Base-by-base conservation (phyloP, 2,113 vertebrate genomes). In the Lonchura striata region DNA sequence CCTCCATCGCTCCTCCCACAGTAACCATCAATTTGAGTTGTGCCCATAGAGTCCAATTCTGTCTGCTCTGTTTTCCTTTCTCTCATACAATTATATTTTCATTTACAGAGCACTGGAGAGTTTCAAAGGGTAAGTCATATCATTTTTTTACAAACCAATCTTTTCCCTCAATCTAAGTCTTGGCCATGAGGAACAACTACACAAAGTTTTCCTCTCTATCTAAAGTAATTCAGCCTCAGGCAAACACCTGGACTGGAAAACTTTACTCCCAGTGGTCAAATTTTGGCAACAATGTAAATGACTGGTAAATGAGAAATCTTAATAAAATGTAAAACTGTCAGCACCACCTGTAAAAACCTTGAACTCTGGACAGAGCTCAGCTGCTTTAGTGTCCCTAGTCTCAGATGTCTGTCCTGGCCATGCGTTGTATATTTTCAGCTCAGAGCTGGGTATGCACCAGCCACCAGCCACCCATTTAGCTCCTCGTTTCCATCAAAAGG, bases 221-320 rank as follows among this genome's bases (percentile, higher is more conserved):
- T 41, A 19, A 89, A 95, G 74, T 65, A 57, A 84, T 53, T 87
- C 57, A 69, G 93, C 94, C 87, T 61, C 37, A 92, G 86, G 95
- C 93, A 80, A 91, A 77, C 95, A 96, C 87, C 85, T 91, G 93
- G 93, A 74, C 13, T 82, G 90, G 93, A 95, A 95, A 97, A 85
- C 21, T 85, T 95, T 44, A 91, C 24, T 87, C 75, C 56, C 91
- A 84, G n/a, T 66, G 94, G 90, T 88, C 88, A 93, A 63, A 80
- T 63, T 93, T 63, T 90, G 82, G 79, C 91, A 95, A 85, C 35
- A 69, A 22, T 66, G 5, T 50, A 92, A 95, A 80, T 85, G 28
- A 86, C 35, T 78, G 59, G 53, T 85, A 85, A 97, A 89, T 61
- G 13, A 88, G 52, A 91, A 89, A 72, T 35, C 46, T 54, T 70